phyloP scores from a whole-genome alignment of 2,797 vertebrate genomes.

The Chaenodraco wilsoni region DNA sequence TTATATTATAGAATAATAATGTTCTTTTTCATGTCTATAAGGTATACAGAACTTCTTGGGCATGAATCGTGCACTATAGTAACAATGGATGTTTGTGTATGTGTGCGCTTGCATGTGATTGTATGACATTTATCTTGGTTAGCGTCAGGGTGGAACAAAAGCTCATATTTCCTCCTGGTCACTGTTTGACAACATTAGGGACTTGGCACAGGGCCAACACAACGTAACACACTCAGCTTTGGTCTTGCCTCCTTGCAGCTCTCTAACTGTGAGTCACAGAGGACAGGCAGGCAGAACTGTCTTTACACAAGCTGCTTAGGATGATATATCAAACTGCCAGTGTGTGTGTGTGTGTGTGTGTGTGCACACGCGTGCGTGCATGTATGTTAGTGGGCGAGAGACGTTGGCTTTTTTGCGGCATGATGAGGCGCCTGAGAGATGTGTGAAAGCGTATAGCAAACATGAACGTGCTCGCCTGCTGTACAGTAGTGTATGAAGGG shows the following conservation, averaged over 20 bases:
- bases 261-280: constrained; percentile 56
- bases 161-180: constrained; percentile 56
- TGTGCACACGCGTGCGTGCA: neutral
- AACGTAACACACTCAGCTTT: constrained; percentile 18
- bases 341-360: constrained; percentile 8
- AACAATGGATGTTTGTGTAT: constrained; percentile 7
- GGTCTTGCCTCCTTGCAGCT: constrained; percentile 36
- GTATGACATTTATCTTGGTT: constrained; percentile 44
- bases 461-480: constrained; percentile 27
- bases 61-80: neutral
- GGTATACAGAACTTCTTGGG: neutral
- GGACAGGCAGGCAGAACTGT: constrained; percentile 52
- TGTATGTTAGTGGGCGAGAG: constrained; percentile 17
- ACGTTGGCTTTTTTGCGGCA: constrained; percentile 11
- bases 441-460: constrained; percentile 38
- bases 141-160: constrained; percentile 42
- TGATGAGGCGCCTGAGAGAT: constrained; percentile 29
- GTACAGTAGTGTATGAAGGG: constrained; percentile 26
- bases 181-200: constrained; percentile 48
- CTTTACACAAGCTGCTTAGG: constrained; percentile 50
- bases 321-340: constrained; percentile 52
- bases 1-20: neutral
- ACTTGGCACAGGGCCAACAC: constrained; percentile 36
- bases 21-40: neutral
- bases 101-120: neutral